phyloP scores from a whole-genome alignment of 2,888 invertebrate species.

The Drosophila paracracens region DNA sequence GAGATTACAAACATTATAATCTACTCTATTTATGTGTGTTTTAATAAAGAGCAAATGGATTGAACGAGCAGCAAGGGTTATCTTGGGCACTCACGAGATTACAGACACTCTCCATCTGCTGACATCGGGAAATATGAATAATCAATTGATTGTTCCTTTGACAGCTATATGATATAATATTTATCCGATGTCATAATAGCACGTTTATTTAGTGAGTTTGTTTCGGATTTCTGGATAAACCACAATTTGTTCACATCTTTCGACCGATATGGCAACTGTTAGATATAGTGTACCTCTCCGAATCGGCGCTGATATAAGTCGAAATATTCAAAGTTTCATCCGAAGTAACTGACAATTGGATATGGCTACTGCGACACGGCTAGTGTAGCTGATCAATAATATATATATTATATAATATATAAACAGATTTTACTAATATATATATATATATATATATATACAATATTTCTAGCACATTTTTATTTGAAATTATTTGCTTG shows the following conservation, averaged over 20 bases:
- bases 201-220: not conserved
- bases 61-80: not conserved
- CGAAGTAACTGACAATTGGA: no score
- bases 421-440: not conserved
- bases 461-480: not conserved
- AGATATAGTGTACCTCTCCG: not conserved
- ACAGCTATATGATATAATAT: not conserved
- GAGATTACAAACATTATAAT: not conserved
- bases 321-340: not conserved
- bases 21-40: slow-evolving; percentile 2
- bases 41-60: slow-evolving; percentile 29
- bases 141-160: not conserved
- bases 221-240: not conserved
- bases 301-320: not conserved
- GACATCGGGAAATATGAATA: not conserved
- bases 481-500: not conserved
- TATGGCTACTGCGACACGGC: no score
- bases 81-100: not conserved
- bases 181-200: not conserved
- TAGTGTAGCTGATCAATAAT: not conserved
- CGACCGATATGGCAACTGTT: not conserved
- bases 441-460: not conserved
- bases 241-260: not conserved
- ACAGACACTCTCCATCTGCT: not conserved
- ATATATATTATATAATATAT: not conserved